Evolutionary conservation across 1,140 invertebrate genomes (phyloP).

Genomic region (Drosophila pruinosa): DNA sequence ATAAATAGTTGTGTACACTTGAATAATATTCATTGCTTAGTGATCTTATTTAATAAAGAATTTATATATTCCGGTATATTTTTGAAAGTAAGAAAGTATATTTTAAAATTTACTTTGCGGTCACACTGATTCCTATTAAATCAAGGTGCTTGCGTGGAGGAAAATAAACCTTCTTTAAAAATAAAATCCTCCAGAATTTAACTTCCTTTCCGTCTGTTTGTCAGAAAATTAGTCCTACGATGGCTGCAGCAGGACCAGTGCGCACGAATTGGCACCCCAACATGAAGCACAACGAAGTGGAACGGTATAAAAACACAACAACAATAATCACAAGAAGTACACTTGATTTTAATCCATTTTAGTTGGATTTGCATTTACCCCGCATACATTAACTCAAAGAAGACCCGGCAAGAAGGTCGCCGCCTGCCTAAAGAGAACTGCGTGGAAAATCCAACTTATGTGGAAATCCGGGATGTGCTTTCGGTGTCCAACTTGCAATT

Average conservation of each 20-base stretch:
- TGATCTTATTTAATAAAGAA: too few relatives aligned
- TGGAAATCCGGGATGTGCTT: slow-evolving; percentile 97
- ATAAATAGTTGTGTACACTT: too few relatives aligned
- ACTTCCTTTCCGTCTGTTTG: background rate
- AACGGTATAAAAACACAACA: slow-evolving; percentile 80
- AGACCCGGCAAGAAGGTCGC: slow-evolving; percentile 93
- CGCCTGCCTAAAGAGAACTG: slow-evolving; percentile 92
- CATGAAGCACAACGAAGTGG: slow-evolving; percentile 87
- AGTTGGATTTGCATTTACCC: slow-evolving; percentile 99
- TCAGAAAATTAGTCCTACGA: slow-evolving; percentile 34
- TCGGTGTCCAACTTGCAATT: slow-evolving; percentile 91
- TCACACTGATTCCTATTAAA: too few relatives aligned
- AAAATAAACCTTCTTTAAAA: slow-evolving; percentile 52
- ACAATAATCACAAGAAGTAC: slow-evolving; percentile 21
- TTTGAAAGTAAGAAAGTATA: too few relatives aligned
- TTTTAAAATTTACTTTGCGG: too few relatives aligned
- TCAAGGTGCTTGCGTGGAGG: slow-evolving; percentile 68
- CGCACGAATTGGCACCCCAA: slow-evolving; percentile 85
- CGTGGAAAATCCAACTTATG: slow-evolving; percentile 96
- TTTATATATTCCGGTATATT: too few relatives aligned
- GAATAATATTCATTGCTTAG: too few relatives aligned
- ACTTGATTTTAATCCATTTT: slow-evolving; percentile 53
- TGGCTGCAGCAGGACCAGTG: slow-evolving; percentile 81
- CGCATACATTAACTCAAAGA: slow-evolving; percentile 97
- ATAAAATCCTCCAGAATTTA: background rate